Percentiles rank a stretch among this genome's conserved stretches.
These are phyloP conservation scores for Whitmania pigra DNA, from an alignment of 1,140 invertebrate species.

Conservation along the genomic window DNA sequence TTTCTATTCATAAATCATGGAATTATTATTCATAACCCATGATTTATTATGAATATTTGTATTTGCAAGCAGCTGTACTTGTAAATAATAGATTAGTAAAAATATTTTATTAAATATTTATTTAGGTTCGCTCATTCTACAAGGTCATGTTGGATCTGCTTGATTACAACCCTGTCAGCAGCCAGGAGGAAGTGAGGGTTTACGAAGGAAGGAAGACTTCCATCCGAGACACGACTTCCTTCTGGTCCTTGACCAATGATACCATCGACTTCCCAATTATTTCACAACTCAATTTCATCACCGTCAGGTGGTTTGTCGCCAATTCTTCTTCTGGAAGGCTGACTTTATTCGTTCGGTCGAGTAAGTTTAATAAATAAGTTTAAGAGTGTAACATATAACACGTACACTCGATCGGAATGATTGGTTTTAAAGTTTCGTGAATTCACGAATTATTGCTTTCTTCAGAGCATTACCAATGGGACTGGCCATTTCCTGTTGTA, in stretches of 20 bases:
- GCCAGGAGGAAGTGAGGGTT: slow-evolving; percentile 35
- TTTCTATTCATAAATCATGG: no score
- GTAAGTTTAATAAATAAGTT: slow-evolving; percentile 28
- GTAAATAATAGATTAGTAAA: not conserved
- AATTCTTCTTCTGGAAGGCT: slow-evolving; percentile 35
- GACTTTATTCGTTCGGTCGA: slow-evolving; percentile 34
- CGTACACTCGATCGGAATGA: not conserved
- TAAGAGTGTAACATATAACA: not conserved
- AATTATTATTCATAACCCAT: no score
- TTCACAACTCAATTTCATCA: slow-evolving; percentile 30
- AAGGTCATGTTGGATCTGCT: slow-evolving; percentile 30
- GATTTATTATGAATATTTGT: no score
- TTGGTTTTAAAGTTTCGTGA: not conserved
- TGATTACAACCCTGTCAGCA: slow-evolving; percentile 37
- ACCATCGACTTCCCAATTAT: slow-evolving; percentile 39
- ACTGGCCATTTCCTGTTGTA: slow-evolving; percentile 28
- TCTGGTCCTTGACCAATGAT: slow-evolving; percentile 38
- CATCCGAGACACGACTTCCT: slow-evolving; percentile 22
- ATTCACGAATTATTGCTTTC: not conserved
- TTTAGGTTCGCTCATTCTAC: slow-evolving; percentile 9
- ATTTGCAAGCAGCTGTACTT: no score
- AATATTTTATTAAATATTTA: not conserved
- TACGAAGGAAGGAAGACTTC: slow-evolving; percentile 28
- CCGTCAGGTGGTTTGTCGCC: slow-evolving; percentile 30
- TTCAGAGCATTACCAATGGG: slow-evolving; percentile 21